These are phyloP conservation scores for Lichenostomus cassidix DNA, from an alignment of 2,113 vertebrate species.

Conservation along the genomic window DNA sequence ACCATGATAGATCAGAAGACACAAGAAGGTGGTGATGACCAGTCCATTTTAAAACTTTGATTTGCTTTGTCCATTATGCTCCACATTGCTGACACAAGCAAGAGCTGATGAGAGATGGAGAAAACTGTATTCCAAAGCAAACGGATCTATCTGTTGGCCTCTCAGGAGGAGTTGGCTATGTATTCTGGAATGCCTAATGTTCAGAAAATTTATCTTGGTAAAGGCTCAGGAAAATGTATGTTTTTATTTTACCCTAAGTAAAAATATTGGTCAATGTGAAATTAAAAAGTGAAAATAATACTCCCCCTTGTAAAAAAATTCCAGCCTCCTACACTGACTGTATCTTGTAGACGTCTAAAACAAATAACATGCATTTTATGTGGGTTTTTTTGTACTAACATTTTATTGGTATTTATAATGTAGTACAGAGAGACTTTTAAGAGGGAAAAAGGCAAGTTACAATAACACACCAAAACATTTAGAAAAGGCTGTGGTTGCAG, in stretches of 20 bases:
- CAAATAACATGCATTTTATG: constrained; percentile 55
- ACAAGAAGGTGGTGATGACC: background rate
- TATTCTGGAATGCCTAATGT: constrained; percentile 57
- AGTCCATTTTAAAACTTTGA: background rate
- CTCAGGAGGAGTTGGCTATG: constrained; percentile 44
- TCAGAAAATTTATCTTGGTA: constrained; percentile 70
- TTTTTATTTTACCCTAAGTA: constrained; percentile 70
- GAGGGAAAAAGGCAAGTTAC: constrained; percentile 42
- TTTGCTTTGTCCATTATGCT: background rate
- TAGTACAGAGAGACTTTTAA: constrained; percentile 49
- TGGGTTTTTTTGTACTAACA: constrained; percentile 41
- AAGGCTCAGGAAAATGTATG: constrained; percentile 63
- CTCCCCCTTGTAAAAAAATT: constrained; percentile 51
- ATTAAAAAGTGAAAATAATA: constrained; percentile 71
- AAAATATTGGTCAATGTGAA: constrained; percentile 66
- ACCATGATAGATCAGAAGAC: background rate
- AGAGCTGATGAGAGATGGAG: background rate
- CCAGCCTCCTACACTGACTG: constrained; percentile 25
- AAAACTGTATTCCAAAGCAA: constrained; percentile 43
- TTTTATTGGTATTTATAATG: constrained; percentile 63
- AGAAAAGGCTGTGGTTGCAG: constrained; percentile 5
- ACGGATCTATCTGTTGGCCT: constrained; percentile 19
- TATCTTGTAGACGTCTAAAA: constrained; percentile 60
- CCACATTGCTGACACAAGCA: background rate
- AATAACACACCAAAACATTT: constrained; percentile 43